Conservation (phyloP, 1,140 invertebrate genomes). For the Carposina sasakii region DNA sequence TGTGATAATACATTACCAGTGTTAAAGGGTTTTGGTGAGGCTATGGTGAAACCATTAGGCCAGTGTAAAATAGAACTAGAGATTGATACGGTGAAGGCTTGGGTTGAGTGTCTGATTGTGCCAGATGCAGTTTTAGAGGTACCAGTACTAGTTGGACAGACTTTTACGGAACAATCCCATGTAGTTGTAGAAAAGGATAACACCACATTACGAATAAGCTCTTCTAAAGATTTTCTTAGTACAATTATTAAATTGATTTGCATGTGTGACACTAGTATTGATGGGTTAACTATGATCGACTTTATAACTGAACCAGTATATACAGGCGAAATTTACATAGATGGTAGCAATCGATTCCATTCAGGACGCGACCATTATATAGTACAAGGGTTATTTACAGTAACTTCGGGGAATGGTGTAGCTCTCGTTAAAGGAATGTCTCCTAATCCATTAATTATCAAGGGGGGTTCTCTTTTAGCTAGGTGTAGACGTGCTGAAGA, state of each 20-base stretch:
- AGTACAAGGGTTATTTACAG: too few relatives aligned
- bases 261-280: not conserved
- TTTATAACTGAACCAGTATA: not conserved
- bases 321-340: slow-evolving; percentile 5
- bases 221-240: not conserved
- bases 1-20: not conserved
- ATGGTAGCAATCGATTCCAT: not conserved
- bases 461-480: too few relatives aligned
- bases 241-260: not conserved
- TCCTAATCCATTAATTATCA: too few relatives aligned
- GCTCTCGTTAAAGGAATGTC: too few relatives aligned
- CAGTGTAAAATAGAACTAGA: not conserved
- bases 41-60: not conserved
- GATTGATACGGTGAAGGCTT: not conserved
- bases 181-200: slow-evolving; percentile 1
- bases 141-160: slow-evolving; percentile 7
- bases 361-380: too few relatives aligned
- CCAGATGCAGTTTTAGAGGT: not conserved
- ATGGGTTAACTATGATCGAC: not conserved
- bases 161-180: slow-evolving; percentile 15
- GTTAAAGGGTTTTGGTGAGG: slow-evolving; percentile 2
- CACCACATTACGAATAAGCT: not conserved
- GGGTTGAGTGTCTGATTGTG: not conserved
- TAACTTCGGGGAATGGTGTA: too few relatives aligned
- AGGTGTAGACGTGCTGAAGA: too few relatives aligned